A percentile compares a stretch with the other conserved stretches of the same genome.
Conservation (phyloP, 2,113 vertebrate species). For the Nanorana parkeri region DNA sequence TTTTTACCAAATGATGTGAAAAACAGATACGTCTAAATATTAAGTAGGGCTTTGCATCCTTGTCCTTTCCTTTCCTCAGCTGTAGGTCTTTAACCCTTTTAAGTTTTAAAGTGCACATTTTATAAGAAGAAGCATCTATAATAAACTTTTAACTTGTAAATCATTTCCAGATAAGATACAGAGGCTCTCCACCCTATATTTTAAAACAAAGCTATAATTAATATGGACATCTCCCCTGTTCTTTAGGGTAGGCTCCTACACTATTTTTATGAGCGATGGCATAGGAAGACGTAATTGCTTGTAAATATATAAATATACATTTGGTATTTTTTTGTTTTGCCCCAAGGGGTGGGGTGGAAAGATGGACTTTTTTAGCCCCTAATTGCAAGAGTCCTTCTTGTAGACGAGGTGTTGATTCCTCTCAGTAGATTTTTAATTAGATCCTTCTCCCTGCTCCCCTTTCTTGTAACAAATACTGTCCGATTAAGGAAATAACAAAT, state of each 20-base stretch:
- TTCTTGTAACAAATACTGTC: slow-evolving; percentile 33
- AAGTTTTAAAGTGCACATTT: neutral
- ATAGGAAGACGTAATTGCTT: slow-evolving; percentile 76
- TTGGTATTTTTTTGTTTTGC: slow-evolving; percentile 15
- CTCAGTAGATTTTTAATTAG: slow-evolving; percentile 4
- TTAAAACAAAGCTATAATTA: slow-evolving; percentile 82
- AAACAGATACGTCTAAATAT: slow-evolving; percentile 67
- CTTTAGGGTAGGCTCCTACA: slow-evolving; percentile 81
- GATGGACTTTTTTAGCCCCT: slow-evolving; percentile 31
- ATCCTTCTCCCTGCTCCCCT: slow-evolving; percentile 32
- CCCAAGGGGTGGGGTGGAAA: neutral
- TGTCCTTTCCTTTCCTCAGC: neutral
- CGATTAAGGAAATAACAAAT: slow-evolving; percentile 7
- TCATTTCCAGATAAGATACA: slow-evolving; percentile 55
- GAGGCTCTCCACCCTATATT: slow-evolving; percentile 85
- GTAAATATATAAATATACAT: slow-evolving; percentile 75
- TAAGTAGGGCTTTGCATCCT: neutral
- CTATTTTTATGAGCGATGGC: slow-evolving; percentile 82
- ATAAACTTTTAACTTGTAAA: slow-evolving; percentile 72
- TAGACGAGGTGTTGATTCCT: slow-evolving; percentile 13
- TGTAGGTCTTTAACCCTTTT: slow-evolving; percentile 17
- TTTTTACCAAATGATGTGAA: slow-evolving; percentile 70
- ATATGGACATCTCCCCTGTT: slow-evolving; percentile 81
- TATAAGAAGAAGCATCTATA: slow-evolving; percentile 8
- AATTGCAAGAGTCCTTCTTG: too few relatives aligned